These are phyloP conservation scores for Labrus mixtus DNA, from an alignment of 2,113 vertebrate species.

Conservation along the genomic window DNA sequence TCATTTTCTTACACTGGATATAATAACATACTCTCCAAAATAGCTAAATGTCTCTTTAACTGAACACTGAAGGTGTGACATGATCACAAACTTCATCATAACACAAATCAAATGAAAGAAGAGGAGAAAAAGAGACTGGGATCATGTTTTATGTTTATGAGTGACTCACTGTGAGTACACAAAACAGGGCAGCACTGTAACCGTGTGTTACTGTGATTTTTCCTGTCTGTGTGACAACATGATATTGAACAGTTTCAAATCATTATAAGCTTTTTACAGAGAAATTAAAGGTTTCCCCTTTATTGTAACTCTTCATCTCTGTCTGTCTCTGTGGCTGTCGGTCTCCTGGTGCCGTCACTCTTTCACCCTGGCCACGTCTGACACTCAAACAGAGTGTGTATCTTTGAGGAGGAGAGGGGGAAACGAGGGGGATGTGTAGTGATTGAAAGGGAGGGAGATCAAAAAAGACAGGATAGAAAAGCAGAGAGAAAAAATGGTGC, in stretches of 20 bases:
- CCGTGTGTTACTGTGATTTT: not conserved
- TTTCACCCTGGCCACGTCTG: slow-evolving; percentile 42
- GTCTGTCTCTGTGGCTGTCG: slow-evolving; percentile 29
- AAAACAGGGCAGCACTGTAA: not conserved
- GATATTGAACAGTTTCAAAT: slow-evolving; percentile 5
- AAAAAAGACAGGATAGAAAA: not conserved
- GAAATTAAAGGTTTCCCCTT: not conserved
- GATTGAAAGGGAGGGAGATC: not conserved
- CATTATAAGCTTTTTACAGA: not conserved
- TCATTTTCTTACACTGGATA: not conserved
- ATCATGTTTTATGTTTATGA: not conserved
- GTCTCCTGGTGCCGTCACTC: slow-evolving; percentile 35
- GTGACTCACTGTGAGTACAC: not conserved
- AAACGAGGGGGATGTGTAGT: not conserved
- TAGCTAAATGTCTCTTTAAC: not conserved
- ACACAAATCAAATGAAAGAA: slow-evolving; percentile 17
- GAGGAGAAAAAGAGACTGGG: slow-evolving; percentile 5
- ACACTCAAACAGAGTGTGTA: slow-evolving; percentile 17
- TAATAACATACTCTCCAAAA: not conserved
- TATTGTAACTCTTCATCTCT: not conserved
- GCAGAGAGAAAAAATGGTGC: not conserved
- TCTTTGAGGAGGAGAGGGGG: not conserved
- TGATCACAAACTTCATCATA: not conserved
- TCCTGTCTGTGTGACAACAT: not conserved
- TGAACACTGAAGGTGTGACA: not conserved